Evolutionary conservation across 2,113 vertebrate species (phyloP).

Genomic region (Excalfactoria chinensis): DNA sequence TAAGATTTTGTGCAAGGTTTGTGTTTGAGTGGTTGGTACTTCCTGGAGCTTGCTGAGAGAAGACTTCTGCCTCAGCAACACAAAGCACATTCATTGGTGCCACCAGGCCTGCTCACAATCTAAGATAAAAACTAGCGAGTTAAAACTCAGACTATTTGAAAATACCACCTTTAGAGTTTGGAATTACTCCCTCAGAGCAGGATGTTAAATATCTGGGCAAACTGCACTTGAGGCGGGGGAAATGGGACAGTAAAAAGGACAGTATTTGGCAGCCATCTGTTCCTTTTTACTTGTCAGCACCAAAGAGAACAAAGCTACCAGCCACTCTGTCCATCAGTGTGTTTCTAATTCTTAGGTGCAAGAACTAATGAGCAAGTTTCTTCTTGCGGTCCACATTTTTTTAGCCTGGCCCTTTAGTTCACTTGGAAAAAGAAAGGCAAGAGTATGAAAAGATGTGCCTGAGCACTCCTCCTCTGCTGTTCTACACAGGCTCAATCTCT

Average conservation of each 20-base stretch:
- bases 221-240: neutral
- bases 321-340: neutral
- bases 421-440: neutral
- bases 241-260: neutral
- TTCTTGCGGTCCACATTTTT: neutral
- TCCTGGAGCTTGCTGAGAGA: neutral
- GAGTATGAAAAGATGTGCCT: neutral
- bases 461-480: neutral
- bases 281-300: neutral
- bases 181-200: neutral
- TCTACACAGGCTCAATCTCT: neutral
- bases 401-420: neutral
- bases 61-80: neutral
- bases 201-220: neutral
- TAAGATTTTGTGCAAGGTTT: neutral
- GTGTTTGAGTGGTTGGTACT: neutral
- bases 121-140: neutral
- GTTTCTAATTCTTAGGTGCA: neutral
- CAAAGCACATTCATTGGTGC: neutral
- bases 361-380: neutral
- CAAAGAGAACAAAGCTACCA: neutral
- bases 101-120: neutral
- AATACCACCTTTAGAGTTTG: neutral
- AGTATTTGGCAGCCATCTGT: neutral
- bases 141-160: neutral